A percentile compares a stretch with the other conserved stretches of the same genome.
Conservation (phyloP, 64 coral and sea anemone genomes). For the Dendrophyllia cribrosa region DNA sequence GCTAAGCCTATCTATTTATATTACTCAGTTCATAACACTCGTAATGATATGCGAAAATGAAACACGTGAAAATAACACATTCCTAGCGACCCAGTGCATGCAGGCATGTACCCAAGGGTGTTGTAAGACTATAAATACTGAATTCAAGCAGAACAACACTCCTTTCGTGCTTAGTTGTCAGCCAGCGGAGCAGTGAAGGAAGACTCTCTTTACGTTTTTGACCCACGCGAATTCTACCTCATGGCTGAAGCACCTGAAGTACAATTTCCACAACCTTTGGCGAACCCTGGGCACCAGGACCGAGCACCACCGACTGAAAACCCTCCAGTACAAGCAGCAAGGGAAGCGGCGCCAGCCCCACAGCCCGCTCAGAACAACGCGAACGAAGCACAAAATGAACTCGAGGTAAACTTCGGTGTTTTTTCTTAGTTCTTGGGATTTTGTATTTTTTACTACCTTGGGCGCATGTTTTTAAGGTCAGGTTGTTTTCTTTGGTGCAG, state of each 20-base stretch:
- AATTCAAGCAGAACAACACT: slow-evolving; percentile 9
- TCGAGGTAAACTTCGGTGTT: slow-evolving; percentile 1
- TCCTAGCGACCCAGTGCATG: neutral
- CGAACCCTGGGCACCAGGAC: neutral
- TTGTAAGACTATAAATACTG: slow-evolving; percentile 12
- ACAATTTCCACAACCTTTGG: neutral
- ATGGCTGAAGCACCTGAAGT: neutral
- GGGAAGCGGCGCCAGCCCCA: neutral
- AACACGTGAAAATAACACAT: slow-evolving; percentile 21
- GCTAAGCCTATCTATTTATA: no score
- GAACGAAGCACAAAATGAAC: neutral
- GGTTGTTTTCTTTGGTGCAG: neutral
- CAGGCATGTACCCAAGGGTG: neutral
- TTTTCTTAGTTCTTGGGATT: neutral
- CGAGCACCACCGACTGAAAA: neutral
- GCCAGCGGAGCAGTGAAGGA: slow-evolving; percentile 22
- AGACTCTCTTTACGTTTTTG: neutral
- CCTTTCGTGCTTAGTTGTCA: slow-evolving; percentile 23
- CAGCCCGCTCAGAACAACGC: neutral
- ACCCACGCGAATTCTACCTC: neutral
- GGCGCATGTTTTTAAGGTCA: neutral
- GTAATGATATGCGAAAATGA: slow-evolving; percentile 27
- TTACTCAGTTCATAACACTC: neutral
- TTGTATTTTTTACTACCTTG: neutral
- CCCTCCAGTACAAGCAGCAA: neutral